Conservation (phyloP, 2,113 vertebrate species). For the Antigone vipio region DNA sequence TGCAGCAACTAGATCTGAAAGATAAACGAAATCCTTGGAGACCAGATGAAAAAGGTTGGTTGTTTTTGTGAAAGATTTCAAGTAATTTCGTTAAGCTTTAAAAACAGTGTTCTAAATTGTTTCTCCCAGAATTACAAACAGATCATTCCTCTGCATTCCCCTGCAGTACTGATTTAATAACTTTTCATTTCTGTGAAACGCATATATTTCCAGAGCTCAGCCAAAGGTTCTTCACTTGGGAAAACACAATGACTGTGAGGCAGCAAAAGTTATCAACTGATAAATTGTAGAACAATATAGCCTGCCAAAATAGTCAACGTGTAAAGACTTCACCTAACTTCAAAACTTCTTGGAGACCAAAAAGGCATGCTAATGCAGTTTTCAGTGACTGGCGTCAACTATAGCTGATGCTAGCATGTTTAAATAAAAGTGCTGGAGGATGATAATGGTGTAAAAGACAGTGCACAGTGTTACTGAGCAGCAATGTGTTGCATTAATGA, state of each 20-base stretch:
- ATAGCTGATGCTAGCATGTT: not conserved
- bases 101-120: conserved; percentile 67
- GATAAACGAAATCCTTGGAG: conserved; percentile 69
- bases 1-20: conserved; percentile 73
- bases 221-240: conserved; percentile 69
- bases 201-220: conserved; percentile 55
- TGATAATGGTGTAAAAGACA: not conserved
- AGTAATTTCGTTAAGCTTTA: conserved; percentile 72
- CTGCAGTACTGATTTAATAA: conserved; percentile 70
- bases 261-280: conserved; percentile 64
- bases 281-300: conserved; percentile 63
- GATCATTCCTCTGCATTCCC: conserved; percentile 68
- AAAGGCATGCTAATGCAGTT: not conserved
- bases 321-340: conserved; percentile 40
- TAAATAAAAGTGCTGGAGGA: not conserved
- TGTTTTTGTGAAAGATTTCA: conserved; percentile 67
- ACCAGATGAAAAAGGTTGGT: conserved; percentile 57
- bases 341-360: not conserved
- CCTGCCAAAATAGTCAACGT: conserved; percentile 32
- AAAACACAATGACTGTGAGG: conserved; percentile 66
- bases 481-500: not conserved
- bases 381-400: not conserved
- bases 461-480: not conserved
- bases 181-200: conserved; percentile 65
- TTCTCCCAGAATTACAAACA: conserved; percentile 68